These are phyloP conservation scores for Bhutanitis thaidina DNA, from an alignment of 2,888 invertebrate species.

Conservation along the genomic window DNA sequence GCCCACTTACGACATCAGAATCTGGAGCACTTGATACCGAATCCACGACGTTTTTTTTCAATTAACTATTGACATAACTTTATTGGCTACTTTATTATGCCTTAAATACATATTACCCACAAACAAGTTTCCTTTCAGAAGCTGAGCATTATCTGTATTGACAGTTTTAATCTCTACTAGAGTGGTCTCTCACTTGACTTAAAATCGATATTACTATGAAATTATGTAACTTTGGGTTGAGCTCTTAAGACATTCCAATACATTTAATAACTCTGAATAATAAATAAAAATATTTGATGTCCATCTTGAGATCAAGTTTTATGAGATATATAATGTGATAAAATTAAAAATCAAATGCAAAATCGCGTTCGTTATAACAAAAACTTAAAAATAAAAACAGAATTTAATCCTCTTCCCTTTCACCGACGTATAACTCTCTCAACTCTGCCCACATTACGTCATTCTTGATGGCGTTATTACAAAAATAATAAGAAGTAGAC, in stretches of 20 bases:
- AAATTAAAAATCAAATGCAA: no score
- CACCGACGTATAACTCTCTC: conserved; percentile 29
- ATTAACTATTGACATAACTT: conserved; percentile 51
- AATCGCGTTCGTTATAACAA: no score
- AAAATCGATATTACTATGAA: conserved; percentile 6
- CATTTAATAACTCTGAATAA: no score
- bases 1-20: conserved; percentile 68
- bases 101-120: conserved; percentile 26
- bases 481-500: conserved; percentile 54
- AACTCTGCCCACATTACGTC: conserved; percentile 37
- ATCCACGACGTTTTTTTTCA: conserved; percentile 49
- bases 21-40: conserved; percentile 61
- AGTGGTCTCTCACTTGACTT: conserved; percentile 7
- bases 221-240: not conserved
- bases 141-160: conserved; percentile 19
- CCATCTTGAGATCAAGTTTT: no score
- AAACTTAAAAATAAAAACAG: conserved; percentile 1
- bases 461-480: conserved; percentile 45
- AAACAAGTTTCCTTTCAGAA: conserved; percentile 24
- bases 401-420: conserved; percentile 30
- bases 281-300: no score
- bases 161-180: conserved; percentile 14
- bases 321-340: no score
- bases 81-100: conserved; percentile 36
- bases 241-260: no score